Conservation (phyloP, 2,113 vertebrate genomes). For the Campylomormyrus numenius region DNA sequence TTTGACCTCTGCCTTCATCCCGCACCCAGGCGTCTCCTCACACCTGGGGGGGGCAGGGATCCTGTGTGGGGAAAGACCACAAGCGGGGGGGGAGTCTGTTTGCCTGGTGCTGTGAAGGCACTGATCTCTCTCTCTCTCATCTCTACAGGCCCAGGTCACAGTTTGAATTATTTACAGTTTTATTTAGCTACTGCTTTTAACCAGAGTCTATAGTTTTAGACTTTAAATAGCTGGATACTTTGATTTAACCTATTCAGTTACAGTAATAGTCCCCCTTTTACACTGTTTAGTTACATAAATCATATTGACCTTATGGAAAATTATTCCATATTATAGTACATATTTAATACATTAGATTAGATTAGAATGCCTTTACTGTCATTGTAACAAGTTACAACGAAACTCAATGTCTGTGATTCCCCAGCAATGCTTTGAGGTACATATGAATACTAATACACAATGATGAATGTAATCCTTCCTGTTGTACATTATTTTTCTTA, state of each 20-base stretch:
- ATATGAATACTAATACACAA: neutral
- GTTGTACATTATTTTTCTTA: neutral
- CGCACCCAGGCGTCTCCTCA: neutral
- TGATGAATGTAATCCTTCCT: neutral
- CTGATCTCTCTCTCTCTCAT: slow-evolving; percentile 5
- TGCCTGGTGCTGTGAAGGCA: slow-evolving; percentile 6
- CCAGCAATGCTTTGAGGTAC: neutral
- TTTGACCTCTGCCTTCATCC: neutral
- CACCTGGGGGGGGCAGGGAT: neutral
- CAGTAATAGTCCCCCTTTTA: neutral
- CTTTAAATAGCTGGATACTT: neutral
- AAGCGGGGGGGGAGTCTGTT: neutral
- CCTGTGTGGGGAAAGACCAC: neutral
- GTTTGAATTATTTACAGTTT: slow-evolving; percentile 2
- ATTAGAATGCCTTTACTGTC: neutral
- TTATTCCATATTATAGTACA: neutral
- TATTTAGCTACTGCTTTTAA: slow-evolving; percentile 5
- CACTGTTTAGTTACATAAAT: neutral
- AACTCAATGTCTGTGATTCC: neutral
- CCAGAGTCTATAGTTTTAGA: slow-evolving; percentile 2
- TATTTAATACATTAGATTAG: neutral
- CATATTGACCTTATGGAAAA: neutral
- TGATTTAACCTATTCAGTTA: neutral
- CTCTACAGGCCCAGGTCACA: neutral
- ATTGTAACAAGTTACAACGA: neutral